Conservation (phyloP, 1,140 invertebrate genomes). For the Sitodiplosis mosellana region DNA sequence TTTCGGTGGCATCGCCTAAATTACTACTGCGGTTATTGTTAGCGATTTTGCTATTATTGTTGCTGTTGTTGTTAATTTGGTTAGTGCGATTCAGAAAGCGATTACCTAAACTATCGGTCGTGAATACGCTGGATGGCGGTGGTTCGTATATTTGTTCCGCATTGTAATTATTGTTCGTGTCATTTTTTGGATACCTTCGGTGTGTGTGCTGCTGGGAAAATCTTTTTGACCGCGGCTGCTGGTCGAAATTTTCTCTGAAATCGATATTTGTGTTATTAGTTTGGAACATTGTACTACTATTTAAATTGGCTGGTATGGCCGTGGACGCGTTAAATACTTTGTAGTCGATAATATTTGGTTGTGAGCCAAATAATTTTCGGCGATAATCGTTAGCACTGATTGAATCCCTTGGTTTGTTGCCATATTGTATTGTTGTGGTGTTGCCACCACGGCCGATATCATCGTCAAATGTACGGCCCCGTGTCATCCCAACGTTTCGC, state of each 20-base stretch:
- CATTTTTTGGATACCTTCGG: no score
- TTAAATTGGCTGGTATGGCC: no score
- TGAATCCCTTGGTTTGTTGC: background rate
- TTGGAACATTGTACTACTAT: no score
- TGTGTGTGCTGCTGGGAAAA: no score
- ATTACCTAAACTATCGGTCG: background rate
- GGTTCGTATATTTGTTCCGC: background rate
- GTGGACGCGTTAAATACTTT: background rate
- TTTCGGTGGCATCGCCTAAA: background rate
- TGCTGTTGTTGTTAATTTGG: background rate
- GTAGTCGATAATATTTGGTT: conserved; percentile 4
- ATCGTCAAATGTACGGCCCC: background rate
- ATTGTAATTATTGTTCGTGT: no score
- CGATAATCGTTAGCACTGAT: conserved; percentile 17
- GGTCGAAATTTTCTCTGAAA: no score
- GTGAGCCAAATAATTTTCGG: conserved; percentile 20
- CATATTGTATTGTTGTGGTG: no score
- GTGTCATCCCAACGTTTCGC: background rate
- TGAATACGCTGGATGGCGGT: background rate
- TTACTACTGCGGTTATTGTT: background rate
- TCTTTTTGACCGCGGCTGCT: no score
- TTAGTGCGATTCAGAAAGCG: background rate
- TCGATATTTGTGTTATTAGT: no score
- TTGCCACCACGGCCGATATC: background rate
- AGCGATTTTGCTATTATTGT: background rate